Base-by-base conservation (phyloP, 2,797 vertebrate species). In the Hypotaenidia okinawae region DNA sequence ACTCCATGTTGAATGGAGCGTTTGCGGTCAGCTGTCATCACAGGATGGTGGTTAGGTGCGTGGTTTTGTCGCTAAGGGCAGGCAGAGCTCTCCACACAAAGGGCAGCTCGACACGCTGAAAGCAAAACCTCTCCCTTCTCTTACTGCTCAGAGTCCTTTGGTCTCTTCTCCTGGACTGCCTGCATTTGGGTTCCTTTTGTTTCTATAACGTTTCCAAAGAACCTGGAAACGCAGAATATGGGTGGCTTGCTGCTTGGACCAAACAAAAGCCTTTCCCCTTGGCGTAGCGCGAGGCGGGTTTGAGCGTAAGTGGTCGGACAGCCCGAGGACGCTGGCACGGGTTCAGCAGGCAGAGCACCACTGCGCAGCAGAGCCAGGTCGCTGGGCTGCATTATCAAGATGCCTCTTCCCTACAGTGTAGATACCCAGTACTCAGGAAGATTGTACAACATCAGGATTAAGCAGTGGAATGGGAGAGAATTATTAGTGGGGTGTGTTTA, bases 321-420 rank as follows among this genome's bases (percentile, higher is more conserved):
- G 54, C 80, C 32, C 13, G 0, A 37, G 90, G 62, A 3, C 4
- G 2, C 67, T 93, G 96, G 90, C 95, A 85, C 6, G 2, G 23
- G 14, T 66, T 89, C 82, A 73, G 87, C 11, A 81, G 85, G 41
- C 76, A 84, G 61, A 43, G 15, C 90, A 37, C 81, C 70, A 5
- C 14, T 5, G 39, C 3, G 2, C 52, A 8, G 70, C 80, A 11
- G 35, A 62, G 89, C 66, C 58, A 91, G 45, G 75, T 47, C 69
- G 28, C 92, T 87, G 61, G 75, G 78, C 66, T 80, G 54, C 23
- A 64, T 89, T 93, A 86, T 59, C 66, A 11, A 17, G 75, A 11
- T 41, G 2, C 61, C 61, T 51, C 78, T 64, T 58, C 62, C n/a
- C 13, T 73, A 73, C 51, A 1, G 9, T 16, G 62, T 2, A 0